phyloP scores from a whole-genome alignment of 2,888 invertebrate species.

The Torymus tubicola region DNA sequence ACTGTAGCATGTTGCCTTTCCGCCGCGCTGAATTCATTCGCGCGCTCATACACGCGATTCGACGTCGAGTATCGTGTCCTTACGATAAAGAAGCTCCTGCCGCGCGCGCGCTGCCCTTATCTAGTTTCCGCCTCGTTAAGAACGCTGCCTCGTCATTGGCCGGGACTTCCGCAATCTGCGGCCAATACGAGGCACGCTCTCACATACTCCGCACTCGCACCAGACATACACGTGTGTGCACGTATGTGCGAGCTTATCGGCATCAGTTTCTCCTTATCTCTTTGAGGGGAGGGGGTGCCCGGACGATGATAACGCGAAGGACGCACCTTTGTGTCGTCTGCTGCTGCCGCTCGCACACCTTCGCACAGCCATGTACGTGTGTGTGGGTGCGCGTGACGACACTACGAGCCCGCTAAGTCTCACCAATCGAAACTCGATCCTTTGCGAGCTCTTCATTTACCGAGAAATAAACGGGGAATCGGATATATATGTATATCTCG shows the following conservation, averaged over 20 bases:
- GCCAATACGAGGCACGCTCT: constrained; percentile 43
- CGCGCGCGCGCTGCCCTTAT: constrained; percentile 33
- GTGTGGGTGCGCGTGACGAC: neutral
- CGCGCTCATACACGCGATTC: constrained; percentile 16
- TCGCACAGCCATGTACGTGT: neutral
- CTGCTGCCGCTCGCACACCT: neutral
- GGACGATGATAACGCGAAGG: constrained; percentile 54
- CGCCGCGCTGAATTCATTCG: constrained; percentile 13
- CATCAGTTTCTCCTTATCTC: constrained; percentile 51
- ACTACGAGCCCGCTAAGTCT: neutral
- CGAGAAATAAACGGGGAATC: constrained; percentile 24
- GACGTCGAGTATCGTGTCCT: constrained; percentile 38
- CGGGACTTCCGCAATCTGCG: constrained; percentile 55
- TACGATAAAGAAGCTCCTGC: constrained; percentile 54
- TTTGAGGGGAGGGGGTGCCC: neutral
- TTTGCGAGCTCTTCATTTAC: constrained; percentile 25
- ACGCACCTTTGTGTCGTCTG: constrained; percentile 41
- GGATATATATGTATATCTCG: constrained; percentile 10
- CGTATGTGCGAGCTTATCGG: constrained; percentile 36
- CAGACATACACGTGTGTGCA: too few relatives aligned
- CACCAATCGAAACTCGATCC: constrained; percentile 32
- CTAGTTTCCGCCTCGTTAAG: constrained; percentile 59
- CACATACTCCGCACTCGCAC: neutral
- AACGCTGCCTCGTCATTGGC: constrained; percentile 45
- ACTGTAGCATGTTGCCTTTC: neutral